Evolutionary conservation across 2,888 invertebrate species (phyloP), one percentile per base, ranked within the genome.

Genomic region (Plagodis dolabraria): DNA sequence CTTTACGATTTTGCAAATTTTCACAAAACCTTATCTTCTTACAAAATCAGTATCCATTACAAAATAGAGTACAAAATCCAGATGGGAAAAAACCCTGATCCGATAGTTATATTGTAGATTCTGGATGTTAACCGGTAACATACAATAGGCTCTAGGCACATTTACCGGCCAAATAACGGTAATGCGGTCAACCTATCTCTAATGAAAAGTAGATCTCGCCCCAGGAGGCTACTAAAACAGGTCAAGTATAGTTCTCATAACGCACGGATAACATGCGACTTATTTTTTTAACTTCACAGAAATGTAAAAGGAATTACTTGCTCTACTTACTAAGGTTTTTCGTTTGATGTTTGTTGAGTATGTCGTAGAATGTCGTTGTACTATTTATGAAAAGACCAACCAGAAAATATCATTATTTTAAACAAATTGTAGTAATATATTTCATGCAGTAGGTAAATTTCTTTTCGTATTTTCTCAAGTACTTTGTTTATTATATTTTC

Each of bases 241-340:
- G 87, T 86, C 87, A 84, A 86, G 85, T 77, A 74, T 74, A 72
- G 76, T 77, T 79, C 81, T 81, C 75, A 79, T 79, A 79, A 84
- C 79, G 77, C 72, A 75, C 75, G 68, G 64, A 60, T 74, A 74
- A 73, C 79, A 81, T 77, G 80, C 79, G 68, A 79, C 69, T 58
- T 42, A 36, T 22, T 48, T 43, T 59, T 55, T 65, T 65, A 57
- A 69, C 66, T 43, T 63, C 45, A 55, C 62, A 47, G 47, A 38
- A 63, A 56, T 10, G 49, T 38, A 60, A 67, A 69, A 55, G 12
- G 62, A 67, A 65, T 60, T 57, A 56, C 50, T 59, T 55, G 52
- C 52, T 48, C 53, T 50, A 60, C 45, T 53, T 63, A 46, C 46
- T 51, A 47, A 43, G 40, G 50, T 33, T 50, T 45, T 12, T 42